Conservation (phyloP, 2,797 vertebrate genomes). For the Molossus alvarezi region DNA sequence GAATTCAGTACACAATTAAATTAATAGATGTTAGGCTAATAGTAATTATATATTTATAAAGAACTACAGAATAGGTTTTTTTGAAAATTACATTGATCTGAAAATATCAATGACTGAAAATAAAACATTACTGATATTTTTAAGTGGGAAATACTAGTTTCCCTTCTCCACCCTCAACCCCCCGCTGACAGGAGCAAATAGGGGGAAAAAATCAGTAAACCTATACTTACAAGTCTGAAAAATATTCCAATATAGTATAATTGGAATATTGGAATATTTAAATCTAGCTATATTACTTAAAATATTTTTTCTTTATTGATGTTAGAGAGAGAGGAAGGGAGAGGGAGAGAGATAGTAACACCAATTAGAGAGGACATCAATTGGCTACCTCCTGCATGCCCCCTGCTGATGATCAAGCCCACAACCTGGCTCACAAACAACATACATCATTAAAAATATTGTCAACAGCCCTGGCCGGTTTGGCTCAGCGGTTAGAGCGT, state of each 20-base stretch:
- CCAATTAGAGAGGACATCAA: too few relatives aligned
- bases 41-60: slow-evolving; percentile 65
- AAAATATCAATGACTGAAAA: slow-evolving; percentile 64
- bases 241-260: slow-evolving; percentile 59
- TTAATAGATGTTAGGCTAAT: slow-evolving; percentile 55
- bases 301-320: too few relatives aligned
- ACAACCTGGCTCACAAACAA: slow-evolving; percentile 41
- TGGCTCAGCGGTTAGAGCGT: too few relatives aligned
- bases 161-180: background rate
- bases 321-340: too few relatives aligned
- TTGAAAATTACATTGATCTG: slow-evolving; percentile 56
- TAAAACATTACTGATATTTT: slow-evolving; percentile 52
- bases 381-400: too few relatives aligned
- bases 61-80: slow-evolving; percentile 5
- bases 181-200: background rate
- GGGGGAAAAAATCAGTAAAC: background rate
- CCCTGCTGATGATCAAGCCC: too few relatives aligned
- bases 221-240: slow-evolving; percentile 56
- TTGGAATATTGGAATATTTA: too few relatives aligned
- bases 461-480: too few relatives aligned
- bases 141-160: slow-evolving; percentile 23
- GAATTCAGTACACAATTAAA: slow-evolving; percentile 61
- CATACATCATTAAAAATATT: slow-evolving; percentile 72
- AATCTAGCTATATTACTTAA: too few relatives aligned
- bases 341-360: too few relatives aligned